phyloP scores from a whole-genome alignment of 2,113 vertebrate species.

The Archilochus colubris region DNA sequence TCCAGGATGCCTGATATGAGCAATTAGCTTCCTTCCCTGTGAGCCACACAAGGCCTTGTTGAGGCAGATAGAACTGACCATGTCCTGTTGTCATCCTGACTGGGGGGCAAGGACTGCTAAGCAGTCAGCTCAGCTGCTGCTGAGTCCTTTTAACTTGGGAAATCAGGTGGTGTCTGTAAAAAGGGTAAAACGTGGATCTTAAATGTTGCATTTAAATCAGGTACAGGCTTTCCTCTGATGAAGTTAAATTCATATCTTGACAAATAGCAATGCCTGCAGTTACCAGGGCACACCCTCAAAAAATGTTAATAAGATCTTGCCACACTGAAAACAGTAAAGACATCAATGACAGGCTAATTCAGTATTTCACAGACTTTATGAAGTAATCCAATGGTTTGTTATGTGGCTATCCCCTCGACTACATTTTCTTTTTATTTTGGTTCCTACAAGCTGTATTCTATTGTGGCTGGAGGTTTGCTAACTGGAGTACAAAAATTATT shows the following conservation, averaged over 20 bases:
- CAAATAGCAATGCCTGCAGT: conserved; percentile 83
- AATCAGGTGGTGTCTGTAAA: neutral
- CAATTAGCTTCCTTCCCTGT: neutral
- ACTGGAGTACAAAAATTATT: neutral
- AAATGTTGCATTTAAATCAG: neutral
- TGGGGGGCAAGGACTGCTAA: neutral
- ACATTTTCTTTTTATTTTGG: neutral
- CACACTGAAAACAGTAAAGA: conserved; percentile 60
- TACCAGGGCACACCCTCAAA: conserved; percentile 82
- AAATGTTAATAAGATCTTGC: conserved; percentile 81
- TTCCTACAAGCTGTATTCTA: neutral
- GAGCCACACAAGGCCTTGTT: neutral
- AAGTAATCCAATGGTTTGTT: neutral
- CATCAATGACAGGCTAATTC: neutral
- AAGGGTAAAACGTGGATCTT: neutral
- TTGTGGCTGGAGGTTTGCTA: neutral
- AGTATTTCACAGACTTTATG: neutral
- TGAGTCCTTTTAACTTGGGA: neutral
- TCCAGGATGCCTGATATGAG: neutral
- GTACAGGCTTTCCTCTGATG: conserved; percentile 74
- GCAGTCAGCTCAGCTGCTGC: neutral
- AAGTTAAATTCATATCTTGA: conserved; percentile 81
- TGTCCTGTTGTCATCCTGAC: neutral
- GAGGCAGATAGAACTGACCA: neutral
- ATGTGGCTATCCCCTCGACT: neutral